phyloP scores from a whole-genome alignment of 2,888 invertebrate species.

The Ophion ellenae region DNA sequence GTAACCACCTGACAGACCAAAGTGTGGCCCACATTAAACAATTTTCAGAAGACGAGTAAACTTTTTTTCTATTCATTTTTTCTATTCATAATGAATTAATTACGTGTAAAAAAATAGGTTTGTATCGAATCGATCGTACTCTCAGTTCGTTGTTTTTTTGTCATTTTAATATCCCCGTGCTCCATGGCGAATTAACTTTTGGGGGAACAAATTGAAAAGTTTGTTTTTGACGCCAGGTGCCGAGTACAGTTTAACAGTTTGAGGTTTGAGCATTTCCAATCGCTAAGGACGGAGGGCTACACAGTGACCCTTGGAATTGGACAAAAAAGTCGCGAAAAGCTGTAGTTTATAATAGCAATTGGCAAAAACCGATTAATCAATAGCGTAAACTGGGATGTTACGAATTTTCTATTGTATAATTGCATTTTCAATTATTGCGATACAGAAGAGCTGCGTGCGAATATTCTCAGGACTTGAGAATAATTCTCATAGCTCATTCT shows the following conservation, averaged over 20 bases:
- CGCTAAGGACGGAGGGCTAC: neutral
- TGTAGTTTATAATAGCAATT: neutral
- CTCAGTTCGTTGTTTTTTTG: slow-evolving; percentile 18
- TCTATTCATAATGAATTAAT: slow-evolving; percentile 33
- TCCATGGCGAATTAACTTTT: neutral
- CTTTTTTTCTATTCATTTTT: slow-evolving; percentile 18
- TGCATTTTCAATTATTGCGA: neutral
- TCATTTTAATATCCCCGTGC: slow-evolving; percentile 17
- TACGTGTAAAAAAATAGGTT: slow-evolving; percentile 40
- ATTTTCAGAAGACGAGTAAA: slow-evolving; percentile 46
- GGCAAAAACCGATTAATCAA: neutral
- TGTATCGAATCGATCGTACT: slow-evolving; percentile 11
- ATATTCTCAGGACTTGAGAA: neutral
- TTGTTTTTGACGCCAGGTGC: too few relatives aligned
- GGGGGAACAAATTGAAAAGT: neutral
- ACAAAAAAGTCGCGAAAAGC: neutral
- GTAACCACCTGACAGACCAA: slow-evolving; percentile 32
- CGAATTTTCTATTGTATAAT: slow-evolving; percentile 8
- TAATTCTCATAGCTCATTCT: neutral
- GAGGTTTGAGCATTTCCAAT: neutral
- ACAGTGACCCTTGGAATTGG: neutral
- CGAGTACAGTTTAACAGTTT: neutral
- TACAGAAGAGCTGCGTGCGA: neutral
- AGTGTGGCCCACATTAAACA: slow-evolving; percentile 15
- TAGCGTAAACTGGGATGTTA: neutral